Evolutionary conservation across 1,140 invertebrate genomes (phyloP).

Genomic region (Caenorhabditis latens): DNA sequence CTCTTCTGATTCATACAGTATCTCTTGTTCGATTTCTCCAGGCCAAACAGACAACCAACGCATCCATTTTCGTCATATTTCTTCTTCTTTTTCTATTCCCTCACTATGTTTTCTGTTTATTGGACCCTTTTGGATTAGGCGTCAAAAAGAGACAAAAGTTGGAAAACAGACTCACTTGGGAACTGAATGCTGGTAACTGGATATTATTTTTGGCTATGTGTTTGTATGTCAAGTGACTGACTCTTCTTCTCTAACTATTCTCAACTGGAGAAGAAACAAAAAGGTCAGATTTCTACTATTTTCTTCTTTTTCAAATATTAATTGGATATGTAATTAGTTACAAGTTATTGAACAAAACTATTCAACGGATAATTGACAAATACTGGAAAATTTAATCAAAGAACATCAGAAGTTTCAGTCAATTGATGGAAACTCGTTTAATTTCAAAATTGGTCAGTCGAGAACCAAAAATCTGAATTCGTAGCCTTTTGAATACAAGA

Average conservation of each 20-base stretch:
- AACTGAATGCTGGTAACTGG: not conserved
- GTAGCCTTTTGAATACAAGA: no score
- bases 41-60: not conserved
- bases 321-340: no score
- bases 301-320: not conserved
- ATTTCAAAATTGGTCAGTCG: no score
- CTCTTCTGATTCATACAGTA: slow-evolving; percentile 1
- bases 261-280: not conserved
- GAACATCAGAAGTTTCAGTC: no score
- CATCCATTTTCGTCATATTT: slow-evolving; percentile 53
- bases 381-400: no score
- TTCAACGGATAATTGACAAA: no score
- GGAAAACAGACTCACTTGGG: slow-evolving; percentile 2
- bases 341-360: no score
- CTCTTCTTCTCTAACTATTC: not conserved
- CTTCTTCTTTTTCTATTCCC: not conserved
- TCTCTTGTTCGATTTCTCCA: not conserved
- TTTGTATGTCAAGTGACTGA: slow-evolving; percentile 7
- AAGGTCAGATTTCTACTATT: not conserved
- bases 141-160: slow-evolving; percentile 7
- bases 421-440: no score
- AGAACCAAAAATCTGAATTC: no score
- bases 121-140: slow-evolving; percentile 4
- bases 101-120: not conserved
- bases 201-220: slow-evolving; percentile 5